Base-by-base conservation (phyloP, 2,797 vertebrate genomes). In the Parambassis ranga region DNA sequence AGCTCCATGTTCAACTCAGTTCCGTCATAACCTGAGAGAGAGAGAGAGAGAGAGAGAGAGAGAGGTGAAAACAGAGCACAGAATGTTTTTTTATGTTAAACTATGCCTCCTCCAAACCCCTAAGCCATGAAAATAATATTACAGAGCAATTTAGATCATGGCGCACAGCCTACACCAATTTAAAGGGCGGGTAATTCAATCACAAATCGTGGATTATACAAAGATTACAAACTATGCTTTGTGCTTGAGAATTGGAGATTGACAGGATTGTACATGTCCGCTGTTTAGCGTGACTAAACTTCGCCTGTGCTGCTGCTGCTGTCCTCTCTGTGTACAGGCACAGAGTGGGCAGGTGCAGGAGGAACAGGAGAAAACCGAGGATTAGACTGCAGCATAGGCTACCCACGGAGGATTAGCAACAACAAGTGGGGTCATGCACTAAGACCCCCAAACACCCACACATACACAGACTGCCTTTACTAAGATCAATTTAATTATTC, bases 1-100 rank as follows among this genome's bases (percentile, higher is more conserved):
- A 92, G 69, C 81, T 91, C 92, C 93, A 94, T 94, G 84, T 91
- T 94, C 90, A 94, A 77, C 88, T 90, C 85, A 78, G 79, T 79
- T 90, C 82, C 89, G 57, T 92, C 93, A 93, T 94, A 89, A 92
- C 92, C 93, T 93, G 20, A 28, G 32, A 71, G 5, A 55, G 23
- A 73, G 16, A 42, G 18, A 61, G 3, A 53, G 1, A 30, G 8
- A 16, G 3, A 38, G 10, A 22, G 26, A 43, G 11, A 18, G 16
- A n/a, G 6, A 13, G 32, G 32, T 53, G 42, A 56, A 24, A 38
- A 48, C 24, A 41, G 35, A 16, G 10, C 39, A 19, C 16, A 18
- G n/a, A 15, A 6, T 51, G 13, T 42, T 56, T 62, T 42, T 52
- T 37, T 31, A 8, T 73, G 66, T 65, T 76, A 51, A 43, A 14